Conservation (phyloP, 2,888 invertebrate species). For the Ichneumoninae sp. region DNA sequence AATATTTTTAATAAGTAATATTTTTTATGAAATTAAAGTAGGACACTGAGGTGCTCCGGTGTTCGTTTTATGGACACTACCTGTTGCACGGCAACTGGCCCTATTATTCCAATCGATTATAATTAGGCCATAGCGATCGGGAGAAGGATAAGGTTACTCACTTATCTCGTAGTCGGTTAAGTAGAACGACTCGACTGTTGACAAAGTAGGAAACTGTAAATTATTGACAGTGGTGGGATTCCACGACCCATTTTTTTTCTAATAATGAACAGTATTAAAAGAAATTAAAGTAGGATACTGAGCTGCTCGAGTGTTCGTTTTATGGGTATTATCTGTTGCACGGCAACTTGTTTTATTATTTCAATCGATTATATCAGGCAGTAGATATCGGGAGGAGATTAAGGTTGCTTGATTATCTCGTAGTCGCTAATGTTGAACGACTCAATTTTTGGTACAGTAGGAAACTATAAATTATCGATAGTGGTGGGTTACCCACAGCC, state of each 20-base stretch:
- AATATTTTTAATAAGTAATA: background rate
- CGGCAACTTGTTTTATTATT: background rate
- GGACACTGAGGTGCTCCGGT: background rate
- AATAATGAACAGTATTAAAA: background rate
- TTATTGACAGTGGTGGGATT: background rate
- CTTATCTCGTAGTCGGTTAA: background rate
- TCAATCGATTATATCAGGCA: no score
- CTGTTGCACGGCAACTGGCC: slow-evolving; percentile 21
- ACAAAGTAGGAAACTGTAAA: background rate
- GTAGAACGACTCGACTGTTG: background rate
- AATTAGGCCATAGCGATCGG: slow-evolving; percentile 10
- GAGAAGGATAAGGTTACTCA: background rate
- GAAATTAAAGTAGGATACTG: background rate
- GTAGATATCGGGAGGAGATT: no score
- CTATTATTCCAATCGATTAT: slow-evolving; percentile 33
- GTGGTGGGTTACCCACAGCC: background rate
- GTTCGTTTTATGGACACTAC: slow-evolving; percentile 13
- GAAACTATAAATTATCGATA: background rate
- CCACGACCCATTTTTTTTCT: background rate
- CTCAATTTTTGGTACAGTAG: background rate
- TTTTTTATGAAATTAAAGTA: background rate
- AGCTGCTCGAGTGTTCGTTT: background rate
- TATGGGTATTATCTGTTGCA: slow-evolving; percentile 7
- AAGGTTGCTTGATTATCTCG: no score
- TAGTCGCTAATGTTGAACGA: no score